These are phyloP conservation scores for Amphibalanus amphitrite DNA, from an alignment of 1,140 invertebrate species.

Conservation along the genomic window DNA sequence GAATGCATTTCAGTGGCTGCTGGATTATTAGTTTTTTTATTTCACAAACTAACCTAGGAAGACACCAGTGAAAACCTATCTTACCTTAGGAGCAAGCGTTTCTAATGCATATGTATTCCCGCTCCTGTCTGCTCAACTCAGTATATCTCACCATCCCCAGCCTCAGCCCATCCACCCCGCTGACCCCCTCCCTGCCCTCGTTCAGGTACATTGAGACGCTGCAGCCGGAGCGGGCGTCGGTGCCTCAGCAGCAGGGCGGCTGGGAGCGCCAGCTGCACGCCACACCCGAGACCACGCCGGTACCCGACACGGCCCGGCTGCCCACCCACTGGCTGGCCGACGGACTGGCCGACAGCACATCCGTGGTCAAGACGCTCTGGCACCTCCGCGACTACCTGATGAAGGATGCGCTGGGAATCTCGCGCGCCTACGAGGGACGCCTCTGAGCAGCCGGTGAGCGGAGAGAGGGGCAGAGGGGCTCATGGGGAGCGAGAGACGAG, in stretches of 20 bases:
- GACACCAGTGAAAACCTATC: too few species aligned
- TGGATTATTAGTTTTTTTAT: too few species aligned
- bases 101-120: too few species aligned
- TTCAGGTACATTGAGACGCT: slow-evolving; percentile 15
- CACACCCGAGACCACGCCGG: slow-evolving; percentile 13
- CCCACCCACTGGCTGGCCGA: slow-evolving; percentile 72
- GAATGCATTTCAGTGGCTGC: too few species aligned
- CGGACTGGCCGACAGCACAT: slow-evolving; percentile 37
- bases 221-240: slow-evolving; percentile 7
- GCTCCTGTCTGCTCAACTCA: too few species aligned
- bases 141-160: too few species aligned
- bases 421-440: slow-evolving; percentile 1
- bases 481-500: too few species aligned
- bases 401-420: slow-evolving; percentile 50
- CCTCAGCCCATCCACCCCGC: too few species aligned
- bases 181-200: too few species aligned
- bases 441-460: slow-evolving; percentile 1
- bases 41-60: too few species aligned
- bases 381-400: slow-evolving; percentile 85
- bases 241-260: slow-evolving; percentile 12
- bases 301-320: slow-evolving; percentile 14
- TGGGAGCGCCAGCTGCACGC: slow-evolving; percentile 16
- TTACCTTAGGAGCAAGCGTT: too few species aligned
- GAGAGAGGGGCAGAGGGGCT: too few species aligned
- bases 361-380: slow-evolving; percentile 75